Base-by-base conservation (phyloP, 2,797 vertebrate genomes). In the Xiphophorus birchmanni region DNA sequence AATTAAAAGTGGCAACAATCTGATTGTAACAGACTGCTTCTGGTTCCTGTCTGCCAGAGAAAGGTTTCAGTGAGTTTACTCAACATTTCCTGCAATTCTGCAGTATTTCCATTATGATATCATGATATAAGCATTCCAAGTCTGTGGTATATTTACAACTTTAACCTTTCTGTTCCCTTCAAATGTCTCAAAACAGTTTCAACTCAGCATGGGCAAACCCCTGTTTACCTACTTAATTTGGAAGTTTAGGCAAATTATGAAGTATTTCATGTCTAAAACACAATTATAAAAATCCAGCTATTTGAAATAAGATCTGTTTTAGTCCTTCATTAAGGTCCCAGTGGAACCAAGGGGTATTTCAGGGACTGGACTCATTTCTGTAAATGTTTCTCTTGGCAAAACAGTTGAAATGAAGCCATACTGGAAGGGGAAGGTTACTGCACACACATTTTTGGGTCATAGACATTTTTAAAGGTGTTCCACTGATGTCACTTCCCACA, bases 1-100 rank as follows among this genome's bases (percentile, higher is more conserved):
- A 73, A 88, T 89, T 90, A 82, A 83, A 88, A 80, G 82, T 29
- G 85, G 0, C 50, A 52, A 45, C 74, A 50, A 79, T 86, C 71
- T n/a, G 71, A 11, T 78, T 10, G 69, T 78, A n/a, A 73, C 85
- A 85, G 47, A 78, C 73, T 8, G 29, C 52, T 26, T 84, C 29
- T 42, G 4, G 72, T 82, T 67, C 45, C 10, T 78, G n/a, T 52
- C 82, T 78, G 82, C 48, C 77, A 85, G 47, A 80, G 0, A 77
- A 78, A 81, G 80, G 73, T 63, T 79, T 84, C 23, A 42, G 23
- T 0, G 0, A 18, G 17, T 69, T 40, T 42, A 3, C 65, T 69
- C 65, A 69, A 26, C 65, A 69, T 42, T 69, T 45, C 23, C 40
- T 71, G 40, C 23, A 12, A 13, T 42, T 44, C 69, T 2, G 23